Evolutionary conservation across 2,113 vertebrate species (phyloP), one percentile per base, ranked within the genome.

Genomic region (Thamnaconus septentrionalis): DNA sequence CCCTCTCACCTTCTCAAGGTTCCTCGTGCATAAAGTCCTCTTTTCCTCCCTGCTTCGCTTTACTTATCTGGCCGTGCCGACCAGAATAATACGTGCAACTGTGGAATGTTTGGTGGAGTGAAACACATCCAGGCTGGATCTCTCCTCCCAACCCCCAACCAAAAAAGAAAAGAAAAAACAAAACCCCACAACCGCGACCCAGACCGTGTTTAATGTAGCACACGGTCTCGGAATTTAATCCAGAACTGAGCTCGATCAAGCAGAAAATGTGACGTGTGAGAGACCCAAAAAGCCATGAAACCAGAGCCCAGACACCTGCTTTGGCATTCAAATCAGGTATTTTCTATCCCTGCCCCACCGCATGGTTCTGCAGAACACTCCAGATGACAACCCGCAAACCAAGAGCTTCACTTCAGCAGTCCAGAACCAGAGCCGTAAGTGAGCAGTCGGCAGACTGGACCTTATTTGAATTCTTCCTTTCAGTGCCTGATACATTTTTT

Each of bases 261-360:
- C 70, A 71, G 78, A 81, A 84, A 79, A 76, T 78, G 85, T 79
- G 67, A 73, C 67, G 69, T 67, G 67, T 61, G 61, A 76, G 73
- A 79, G 59, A 70, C 50, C 58, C 59, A 63, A 54, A 70, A 81
- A 73, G 66, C 73, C 54, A 53, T 77, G 81, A 84, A 85, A 89
- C 59, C 61, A 66, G 61, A 88, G 59, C 56, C 55, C 50, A 77
- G 82, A 81, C 88, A 89, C 86, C 88, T 88, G 86, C 85, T 84
- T 78, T 80, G 81, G 84, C 70, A 81, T 50, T 52, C 50, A 44
- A 53, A 44, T 48, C 54, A 39, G 40, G 39, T 58, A 9, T 68
- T 78, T 81, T 76, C 64, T 61, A 44, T 74, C 64, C 59, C 61
- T 70, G 60, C 59, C 67, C 69, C 73, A 74, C 71, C 61, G 2